phyloP scores from a whole-genome alignment of 2,888 invertebrate genomes.

The Scaptomyza cyrtandrae region DNA sequence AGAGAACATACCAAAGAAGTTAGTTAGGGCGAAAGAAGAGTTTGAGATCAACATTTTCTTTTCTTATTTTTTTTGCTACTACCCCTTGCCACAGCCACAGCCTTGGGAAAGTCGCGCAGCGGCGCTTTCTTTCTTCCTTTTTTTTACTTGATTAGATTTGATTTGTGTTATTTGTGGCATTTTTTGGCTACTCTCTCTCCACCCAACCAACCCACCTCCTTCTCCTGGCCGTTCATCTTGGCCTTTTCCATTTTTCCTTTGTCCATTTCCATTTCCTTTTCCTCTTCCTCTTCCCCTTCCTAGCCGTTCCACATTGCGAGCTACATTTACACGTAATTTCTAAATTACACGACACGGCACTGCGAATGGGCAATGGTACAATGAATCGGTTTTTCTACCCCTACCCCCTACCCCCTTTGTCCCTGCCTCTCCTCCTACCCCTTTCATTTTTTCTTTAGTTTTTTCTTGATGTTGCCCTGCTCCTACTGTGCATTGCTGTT shows the following conservation, averaged over 20 bases:
- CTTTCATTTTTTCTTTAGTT: neutral
- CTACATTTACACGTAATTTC: constrained; percentile 78
- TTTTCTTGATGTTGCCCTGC: too few relatives aligned
- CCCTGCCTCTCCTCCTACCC: neutral
- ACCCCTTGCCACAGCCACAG: constrained; percentile 32
- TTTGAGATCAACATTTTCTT: neutral
- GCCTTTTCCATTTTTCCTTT: neutral
- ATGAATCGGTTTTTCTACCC: constrained; percentile 18
- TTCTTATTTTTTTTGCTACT: constrained; percentile 8
- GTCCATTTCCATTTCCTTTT: constrained; percentile 1
- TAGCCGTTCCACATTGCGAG: constrained; percentile 23
- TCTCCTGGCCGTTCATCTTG: neutral
- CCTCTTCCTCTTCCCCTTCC: neutral
- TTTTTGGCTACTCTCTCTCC: constrained; percentile 52
- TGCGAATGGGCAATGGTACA: constrained; percentile 60
- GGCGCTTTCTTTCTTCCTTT: constrained; percentile 51
- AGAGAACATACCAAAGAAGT: neutral
- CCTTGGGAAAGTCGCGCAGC: constrained; percentile 56
- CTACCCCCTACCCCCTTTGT: neutral
- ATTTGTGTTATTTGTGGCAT: constrained; percentile 79
- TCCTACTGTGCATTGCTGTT: constrained; percentile 60
- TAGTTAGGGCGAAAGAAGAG: neutral
- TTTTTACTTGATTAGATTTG: constrained; percentile 75
- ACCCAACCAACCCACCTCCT: neutral
- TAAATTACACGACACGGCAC: constrained; percentile 73